Evolutionary conservation across 1,140 invertebrate genomes (phyloP).

Genomic region (Samia ricini): DNA sequence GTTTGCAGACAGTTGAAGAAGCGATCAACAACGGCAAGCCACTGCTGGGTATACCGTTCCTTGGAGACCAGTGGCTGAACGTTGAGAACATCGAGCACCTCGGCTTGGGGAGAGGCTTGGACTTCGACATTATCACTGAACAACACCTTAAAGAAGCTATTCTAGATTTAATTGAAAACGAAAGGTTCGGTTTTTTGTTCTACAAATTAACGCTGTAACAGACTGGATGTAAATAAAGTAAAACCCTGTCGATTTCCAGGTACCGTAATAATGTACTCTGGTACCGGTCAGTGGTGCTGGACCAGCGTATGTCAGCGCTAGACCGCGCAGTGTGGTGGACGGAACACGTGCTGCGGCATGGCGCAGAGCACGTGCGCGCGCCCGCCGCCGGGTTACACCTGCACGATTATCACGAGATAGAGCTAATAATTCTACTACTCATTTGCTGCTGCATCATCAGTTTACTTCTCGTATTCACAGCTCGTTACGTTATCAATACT

Average conservation of each 20-base stretch:
- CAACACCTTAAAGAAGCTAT: neutral
- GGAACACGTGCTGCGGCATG: neutral
- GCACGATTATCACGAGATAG: neutral
- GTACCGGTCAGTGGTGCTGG: neutral
- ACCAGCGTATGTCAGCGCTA: neutral
- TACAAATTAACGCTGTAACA: too few species aligned
- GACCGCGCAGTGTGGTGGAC: neutral
- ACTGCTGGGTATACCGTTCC: neutral
- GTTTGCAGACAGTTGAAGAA: constrained; percentile 2
- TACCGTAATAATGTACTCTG: neutral
- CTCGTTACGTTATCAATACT: neutral
- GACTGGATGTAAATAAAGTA: neutral
- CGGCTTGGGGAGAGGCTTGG: neutral
- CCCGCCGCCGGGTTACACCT: neutral
- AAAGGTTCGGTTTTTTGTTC: constrained; percentile 3
- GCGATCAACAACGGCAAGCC: constrained; percentile 1
- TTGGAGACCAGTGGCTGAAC: constrained; percentile 8
- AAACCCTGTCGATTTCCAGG: neutral
- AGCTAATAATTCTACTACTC: neutral
- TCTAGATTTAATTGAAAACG: neutral
- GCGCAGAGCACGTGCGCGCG: neutral
- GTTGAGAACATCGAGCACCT: constrained; percentile 4
- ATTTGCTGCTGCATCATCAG: neutral
- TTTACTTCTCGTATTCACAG: neutral
- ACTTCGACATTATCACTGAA: neutral